Evolutionary conservation across 1,140 invertebrate genomes (phyloP).

Genomic region (Metopolophium dirhodum): DNA sequence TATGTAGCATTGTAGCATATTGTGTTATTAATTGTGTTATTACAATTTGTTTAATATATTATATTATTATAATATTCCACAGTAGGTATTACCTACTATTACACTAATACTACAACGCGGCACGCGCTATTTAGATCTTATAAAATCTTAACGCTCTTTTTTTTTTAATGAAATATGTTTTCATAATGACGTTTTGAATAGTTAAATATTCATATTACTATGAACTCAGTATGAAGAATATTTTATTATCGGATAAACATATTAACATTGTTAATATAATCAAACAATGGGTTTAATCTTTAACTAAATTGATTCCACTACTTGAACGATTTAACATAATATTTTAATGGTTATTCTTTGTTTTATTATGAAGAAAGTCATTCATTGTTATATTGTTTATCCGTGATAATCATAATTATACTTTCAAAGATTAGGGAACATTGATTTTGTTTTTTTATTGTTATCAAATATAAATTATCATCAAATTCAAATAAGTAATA

Average conservation of each 20-base stretch:
- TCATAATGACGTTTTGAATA: not conserved
- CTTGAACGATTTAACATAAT: not conserved
- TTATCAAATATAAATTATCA: not conserved
- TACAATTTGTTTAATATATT: too few relatives aligned
- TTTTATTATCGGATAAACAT: not conserved
- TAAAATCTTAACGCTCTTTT: not conserved
- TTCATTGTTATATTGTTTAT: slow-evolving; percentile 1
- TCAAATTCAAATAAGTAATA: not conserved
- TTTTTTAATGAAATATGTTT: not conserved
- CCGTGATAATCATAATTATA: not conserved
- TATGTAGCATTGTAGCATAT: not conserved
- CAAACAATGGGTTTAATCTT: not conserved
- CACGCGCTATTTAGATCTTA: not conserved
- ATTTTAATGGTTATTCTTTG: not conserved
- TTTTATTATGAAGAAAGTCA: not conserved
- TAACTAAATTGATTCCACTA: not conserved
- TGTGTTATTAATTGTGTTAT: not conserved
- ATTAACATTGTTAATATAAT: not conserved
- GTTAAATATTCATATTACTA: not conserved
- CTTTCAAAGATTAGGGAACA: not conserved
- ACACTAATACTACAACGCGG: too few relatives aligned
- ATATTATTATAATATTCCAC: too few relatives aligned
- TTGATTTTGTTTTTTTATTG: not conserved
- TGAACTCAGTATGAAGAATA: not conserved
- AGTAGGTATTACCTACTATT: too few relatives aligned